These are phyloP conservation scores for Pseudochromis fuscus DNA, from an alignment of 2,797 vertebrate genomes.

Conservation along the genomic window DNA sequence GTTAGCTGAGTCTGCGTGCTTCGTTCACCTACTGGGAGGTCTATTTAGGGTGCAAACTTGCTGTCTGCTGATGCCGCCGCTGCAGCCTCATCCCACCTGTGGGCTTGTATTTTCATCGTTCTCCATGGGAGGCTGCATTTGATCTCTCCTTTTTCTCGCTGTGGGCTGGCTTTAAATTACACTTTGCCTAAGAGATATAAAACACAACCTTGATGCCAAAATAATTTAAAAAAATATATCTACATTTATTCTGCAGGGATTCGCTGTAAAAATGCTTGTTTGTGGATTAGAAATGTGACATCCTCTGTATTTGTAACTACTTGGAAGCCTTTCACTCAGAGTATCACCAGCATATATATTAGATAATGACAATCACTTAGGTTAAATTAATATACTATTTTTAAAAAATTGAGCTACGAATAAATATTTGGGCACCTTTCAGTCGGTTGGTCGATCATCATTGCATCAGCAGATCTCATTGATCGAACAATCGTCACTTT, in stretches of 20 bases:
- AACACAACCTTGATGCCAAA: slow-evolving; percentile 35
- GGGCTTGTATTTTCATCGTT: slow-evolving; percentile 49
- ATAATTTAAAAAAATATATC: slow-evolving; percentile 23
- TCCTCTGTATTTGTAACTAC: slow-evolving; percentile 19
- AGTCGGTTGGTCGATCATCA: too few species aligned
- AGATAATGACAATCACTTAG: slow-evolving; percentile 6
- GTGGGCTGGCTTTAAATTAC: slow-evolving; percentile 53
- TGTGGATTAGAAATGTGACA: neutral
- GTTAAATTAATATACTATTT: slow-evolving; percentile 23
- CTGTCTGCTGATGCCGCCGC: slow-evolving; percentile 48
- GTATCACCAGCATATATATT: neutral
- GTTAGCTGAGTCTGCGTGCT: slow-evolving; percentile 50
- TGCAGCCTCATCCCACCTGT: slow-evolving; percentile 60
- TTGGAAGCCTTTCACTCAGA: slow-evolving; percentile 13
- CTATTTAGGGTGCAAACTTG: slow-evolving; percentile 57
- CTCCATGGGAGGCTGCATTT: slow-evolving; percentile 64
- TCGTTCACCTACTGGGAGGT: slow-evolving; percentile 58
- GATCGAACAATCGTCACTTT: too few species aligned
- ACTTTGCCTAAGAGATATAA: slow-evolving; percentile 44
- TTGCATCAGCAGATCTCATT: too few species aligned
- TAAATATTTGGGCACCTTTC: too few species aligned
- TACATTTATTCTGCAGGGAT: slow-evolving; percentile 34
- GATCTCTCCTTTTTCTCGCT: slow-evolving; percentile 53
- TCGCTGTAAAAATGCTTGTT: slow-evolving; percentile 30
- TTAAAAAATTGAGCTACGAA: too few species aligned